Conservation (phyloP, 2,888 invertebrate species). For the Epirrhoe alternata region DNA sequence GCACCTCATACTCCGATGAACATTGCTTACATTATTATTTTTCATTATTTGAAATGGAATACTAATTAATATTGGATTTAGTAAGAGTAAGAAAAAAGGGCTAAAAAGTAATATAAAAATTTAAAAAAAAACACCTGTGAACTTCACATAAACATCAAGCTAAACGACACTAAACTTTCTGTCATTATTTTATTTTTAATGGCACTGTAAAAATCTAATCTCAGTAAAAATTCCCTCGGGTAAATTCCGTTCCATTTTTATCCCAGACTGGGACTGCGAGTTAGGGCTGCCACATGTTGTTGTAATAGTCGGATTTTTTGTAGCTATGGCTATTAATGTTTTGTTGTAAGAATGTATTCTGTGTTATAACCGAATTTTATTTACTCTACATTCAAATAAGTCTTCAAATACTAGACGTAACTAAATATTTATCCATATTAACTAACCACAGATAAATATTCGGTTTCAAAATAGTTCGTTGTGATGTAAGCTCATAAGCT, state of each 20-base stretch:
- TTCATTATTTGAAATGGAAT: too few relatives aligned
- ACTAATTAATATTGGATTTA: neutral
- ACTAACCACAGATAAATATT: too few relatives aligned
- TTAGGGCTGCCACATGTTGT: conserved; percentile 11
- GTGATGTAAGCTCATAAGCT: too few relatives aligned
- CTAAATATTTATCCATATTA: too few relatives aligned
- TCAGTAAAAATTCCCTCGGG: conserved; percentile 47
- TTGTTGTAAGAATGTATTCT: too few relatives aligned
- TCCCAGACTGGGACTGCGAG: conserved; percentile 16
- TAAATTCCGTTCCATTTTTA: conserved; percentile 44
- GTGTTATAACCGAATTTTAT: too few relatives aligned
- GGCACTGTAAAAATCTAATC: conserved; percentile 56
- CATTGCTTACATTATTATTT: too few relatives aligned
- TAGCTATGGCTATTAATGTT: too few relatives aligned
- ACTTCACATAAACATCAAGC: conserved; percentile 22
- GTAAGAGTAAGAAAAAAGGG: neutral
- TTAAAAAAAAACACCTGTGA: conserved; percentile 11
- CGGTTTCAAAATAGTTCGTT: too few relatives aligned
- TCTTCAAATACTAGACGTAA: too few relatives aligned
- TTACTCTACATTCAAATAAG: too few relatives aligned
- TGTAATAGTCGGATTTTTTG: conserved; percentile 4
- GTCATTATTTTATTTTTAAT: conserved; percentile 51
- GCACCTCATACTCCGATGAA: too few relatives aligned
- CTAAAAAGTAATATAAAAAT: conserved; percentile 2
- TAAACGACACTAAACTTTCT: conserved; percentile 37